Base-by-base conservation (phyloP, 2,888 invertebrate species). In the Mactromeris polynyma region DNA sequence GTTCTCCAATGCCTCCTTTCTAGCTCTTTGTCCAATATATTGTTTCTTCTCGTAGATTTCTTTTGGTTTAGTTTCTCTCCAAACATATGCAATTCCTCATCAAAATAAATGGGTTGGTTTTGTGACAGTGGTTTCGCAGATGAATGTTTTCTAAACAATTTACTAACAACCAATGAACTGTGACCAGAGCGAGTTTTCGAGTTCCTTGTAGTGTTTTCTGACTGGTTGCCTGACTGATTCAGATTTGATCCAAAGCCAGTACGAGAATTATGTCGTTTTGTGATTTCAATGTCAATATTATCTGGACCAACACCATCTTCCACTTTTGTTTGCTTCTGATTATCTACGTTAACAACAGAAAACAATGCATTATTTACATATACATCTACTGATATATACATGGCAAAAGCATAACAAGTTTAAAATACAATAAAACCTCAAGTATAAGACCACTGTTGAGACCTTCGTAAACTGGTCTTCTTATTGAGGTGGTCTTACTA, bases 221-320 rank as follows among this genome's bases (percentile, higher is more conserved):
- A 80, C 80, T 33, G 46, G 46, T 80, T 51, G 4, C n/a, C 33
- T 7, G 26, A 40, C 14, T 21, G 21, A 17, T 19, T 17, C 19
- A 14, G 2, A 31, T 80, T 51, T 33, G 33, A 11, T 26, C 80
- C 80, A 42, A 80, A 26, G 26, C 19, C 17, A 17, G 46, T 80
- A 31, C 31, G 40, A 9, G 80, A 80, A 7, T 51, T 46, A 31
- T 7, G 17, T n/a, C 81, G 31, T 31, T 54, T 81, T 21, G 21
- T 81, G 54, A 81, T 81, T 54, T 81, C 81, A 51, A 21, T 2
- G 36, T 81, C 81, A 36, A 81, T 81, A 31, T 33, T 36, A 51
- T 81, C 58, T 54, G 81, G 54, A 4, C 19, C 36, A 33, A 36
- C 54, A 19, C 40, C 6, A 6, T 33, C 33, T 7, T 77, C 73